A percentile compares a stretch with the other conserved stretches of the same genome.
Evolutionary conservation across 2,797 vertebrate species (phyloP).

Genomic region (Anguilla obscura): DNA sequence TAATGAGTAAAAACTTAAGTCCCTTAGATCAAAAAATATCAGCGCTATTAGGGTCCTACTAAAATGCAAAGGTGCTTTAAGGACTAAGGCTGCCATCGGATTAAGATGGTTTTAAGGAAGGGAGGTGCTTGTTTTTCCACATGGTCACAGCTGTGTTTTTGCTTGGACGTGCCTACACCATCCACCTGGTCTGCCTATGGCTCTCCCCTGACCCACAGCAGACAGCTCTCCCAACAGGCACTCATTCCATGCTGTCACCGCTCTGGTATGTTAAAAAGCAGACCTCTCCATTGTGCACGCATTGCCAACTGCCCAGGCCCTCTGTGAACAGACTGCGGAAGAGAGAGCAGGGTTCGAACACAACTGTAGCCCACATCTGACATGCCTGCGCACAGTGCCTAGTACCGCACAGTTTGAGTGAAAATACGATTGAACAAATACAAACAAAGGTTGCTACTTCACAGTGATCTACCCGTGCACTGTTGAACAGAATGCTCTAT

Average conservation of each 20-base stretch:
- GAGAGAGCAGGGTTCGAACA: background rate
- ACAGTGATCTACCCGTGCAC: background rate
- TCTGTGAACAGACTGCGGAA: background rate
- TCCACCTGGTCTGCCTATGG: background rate
- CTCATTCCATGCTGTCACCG: constrained; percentile 45
- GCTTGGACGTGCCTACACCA: constrained; percentile 30
- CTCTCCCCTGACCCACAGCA: background rate
- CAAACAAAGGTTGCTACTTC: background rate
- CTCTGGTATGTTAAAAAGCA: constrained; percentile 37
- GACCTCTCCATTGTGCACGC: background rate
- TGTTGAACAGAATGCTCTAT: background rate
- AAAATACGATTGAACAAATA: background rate
- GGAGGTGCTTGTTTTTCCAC: constrained; percentile 39
- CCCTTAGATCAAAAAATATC: background rate
- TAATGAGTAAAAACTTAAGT: background rate
- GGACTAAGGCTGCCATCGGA: background rate
- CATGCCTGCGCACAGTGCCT: background rate
- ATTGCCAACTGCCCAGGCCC: background rate
- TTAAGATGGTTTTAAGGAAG: background rate
- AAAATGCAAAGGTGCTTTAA: constrained; percentile 5
- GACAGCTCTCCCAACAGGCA: constrained; percentile 20
- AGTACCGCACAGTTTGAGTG: background rate
- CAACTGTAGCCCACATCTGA: background rate
- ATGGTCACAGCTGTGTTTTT: constrained; percentile 50
- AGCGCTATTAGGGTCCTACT: background rate